Evolutionary conservation across 2,113 vertebrate species (phyloP).

Genomic region (Hyperopisus bebe): DNA sequence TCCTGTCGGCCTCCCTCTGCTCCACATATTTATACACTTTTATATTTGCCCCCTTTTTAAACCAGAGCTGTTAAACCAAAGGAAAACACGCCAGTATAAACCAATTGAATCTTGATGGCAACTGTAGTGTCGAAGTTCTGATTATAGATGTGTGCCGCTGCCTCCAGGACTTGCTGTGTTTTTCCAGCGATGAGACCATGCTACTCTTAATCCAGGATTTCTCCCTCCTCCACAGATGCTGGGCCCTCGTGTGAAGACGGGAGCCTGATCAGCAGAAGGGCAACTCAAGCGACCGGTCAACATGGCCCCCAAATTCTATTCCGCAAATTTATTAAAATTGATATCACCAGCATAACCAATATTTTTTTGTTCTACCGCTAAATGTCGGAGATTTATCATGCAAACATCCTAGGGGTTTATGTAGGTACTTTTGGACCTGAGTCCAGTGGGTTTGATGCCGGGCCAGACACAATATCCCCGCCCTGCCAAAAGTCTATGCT

Average conservation of each 20-base stretch:
- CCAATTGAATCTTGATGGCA: neutral
- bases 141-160: neutral
- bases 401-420: slow-evolving; percentile 66
- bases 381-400: slow-evolving; percentile 69
- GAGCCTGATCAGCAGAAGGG: neutral
- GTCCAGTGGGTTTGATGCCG: slow-evolving; percentile 64
- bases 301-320: slow-evolving; percentile 50
- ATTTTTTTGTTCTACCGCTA: slow-evolving; percentile 63
- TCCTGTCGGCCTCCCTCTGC: neutral
- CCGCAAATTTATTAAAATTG: slow-evolving; percentile 63
- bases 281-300: slow-evolving; percentile 39
- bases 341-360: slow-evolving; percentile 62
- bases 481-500: slow-evolving; percentile 58
- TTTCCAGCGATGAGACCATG: neutral
- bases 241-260: neutral
- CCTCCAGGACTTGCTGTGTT: neutral
- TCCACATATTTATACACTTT: neutral
- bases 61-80: neutral
- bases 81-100: neutral
- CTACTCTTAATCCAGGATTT: neutral
- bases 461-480: slow-evolving; percentile 67
- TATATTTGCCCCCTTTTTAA: neutral
- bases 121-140: neutral
- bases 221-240: neutral
- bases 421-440: slow-evolving; percentile 67